Conservation (phyloP, 2,888 invertebrate genomes). For the Apamea epomidion region DNA sequence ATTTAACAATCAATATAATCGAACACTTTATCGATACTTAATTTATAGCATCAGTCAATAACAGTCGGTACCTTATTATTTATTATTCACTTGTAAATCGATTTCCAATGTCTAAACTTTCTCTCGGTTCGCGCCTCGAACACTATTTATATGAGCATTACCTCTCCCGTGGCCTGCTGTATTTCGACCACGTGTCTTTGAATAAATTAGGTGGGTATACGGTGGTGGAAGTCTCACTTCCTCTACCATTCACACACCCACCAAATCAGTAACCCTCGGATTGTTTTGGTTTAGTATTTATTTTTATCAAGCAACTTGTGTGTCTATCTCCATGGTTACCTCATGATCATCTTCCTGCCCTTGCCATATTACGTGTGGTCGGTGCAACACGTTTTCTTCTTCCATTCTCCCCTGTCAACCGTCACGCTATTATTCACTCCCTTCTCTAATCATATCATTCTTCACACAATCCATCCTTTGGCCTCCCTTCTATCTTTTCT, state of each 20-base stretch:
- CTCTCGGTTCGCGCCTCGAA: slow-evolving; percentile 68
- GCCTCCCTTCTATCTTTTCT: too few relatives aligned
- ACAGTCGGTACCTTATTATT: slow-evolving; percentile 60
- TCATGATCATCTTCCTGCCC: not conserved
- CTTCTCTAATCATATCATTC: not conserved
- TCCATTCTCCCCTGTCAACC: not conserved
- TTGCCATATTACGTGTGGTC: not conserved
- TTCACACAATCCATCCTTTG: not conserved
- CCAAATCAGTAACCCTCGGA: not conserved
- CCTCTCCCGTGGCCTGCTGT: slow-evolving; percentile 72
- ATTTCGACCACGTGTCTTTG: slow-evolving; percentile 73
- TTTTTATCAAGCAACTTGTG: not conserved
- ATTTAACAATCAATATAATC: slow-evolving; percentile 64
- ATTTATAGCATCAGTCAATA: slow-evolving; percentile 59
- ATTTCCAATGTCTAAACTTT: slow-evolving; percentile 71
- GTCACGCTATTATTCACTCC: not conserved
- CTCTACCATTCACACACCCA: too few relatives aligned
- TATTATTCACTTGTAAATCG: slow-evolving; percentile 65
- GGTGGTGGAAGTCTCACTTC: slow-evolving; percentile 11
- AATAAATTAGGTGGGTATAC: slow-evolving; percentile 70
- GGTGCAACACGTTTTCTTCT: not conserved
- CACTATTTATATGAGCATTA: slow-evolving; percentile 71
- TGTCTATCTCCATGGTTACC: not conserved
- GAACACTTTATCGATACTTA: slow-evolving; percentile 54
- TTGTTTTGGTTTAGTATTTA: not conserved